phyloP scores from a whole-genome alignment of 1,140 invertebrate genomes.

The Neotoxoptera formosana region DNA sequence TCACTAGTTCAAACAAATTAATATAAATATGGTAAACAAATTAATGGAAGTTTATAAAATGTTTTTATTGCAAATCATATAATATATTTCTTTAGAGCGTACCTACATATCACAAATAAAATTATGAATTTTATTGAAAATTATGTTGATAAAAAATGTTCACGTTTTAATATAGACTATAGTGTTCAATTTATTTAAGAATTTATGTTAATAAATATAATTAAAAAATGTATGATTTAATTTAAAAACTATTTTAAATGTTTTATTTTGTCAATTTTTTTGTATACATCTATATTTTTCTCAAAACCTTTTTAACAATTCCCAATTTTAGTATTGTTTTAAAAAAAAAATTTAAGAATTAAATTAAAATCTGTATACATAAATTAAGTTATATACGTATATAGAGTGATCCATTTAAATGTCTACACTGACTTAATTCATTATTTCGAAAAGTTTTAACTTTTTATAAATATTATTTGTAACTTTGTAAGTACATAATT shows the following conservation, averaged over 20 bases:
- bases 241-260: not conserved
- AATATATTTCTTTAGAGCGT: no score
- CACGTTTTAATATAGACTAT: not conserved
- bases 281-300: not conserved
- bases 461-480: no score
- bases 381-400: no score
- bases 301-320: not conserved
- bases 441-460: not conserved
- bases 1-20: not conserved
- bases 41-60: not conserved
- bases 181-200: not conserved
- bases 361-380: not conserved
- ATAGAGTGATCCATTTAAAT: not conserved
- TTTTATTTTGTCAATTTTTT: no score
- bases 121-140: no score
- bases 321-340: not conserved
- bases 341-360: not conserved
- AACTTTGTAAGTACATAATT: no score
- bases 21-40: not conserved
- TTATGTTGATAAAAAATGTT: not conserved
- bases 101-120: no score
- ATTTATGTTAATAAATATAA: not conserved
- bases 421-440: not conserved
- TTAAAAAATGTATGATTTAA: not conserved
- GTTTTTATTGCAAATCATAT: no score